Base-by-base conservation (phyloP, 2,797 vertebrate genomes). In the Moxostoma hubbsi region DNA sequence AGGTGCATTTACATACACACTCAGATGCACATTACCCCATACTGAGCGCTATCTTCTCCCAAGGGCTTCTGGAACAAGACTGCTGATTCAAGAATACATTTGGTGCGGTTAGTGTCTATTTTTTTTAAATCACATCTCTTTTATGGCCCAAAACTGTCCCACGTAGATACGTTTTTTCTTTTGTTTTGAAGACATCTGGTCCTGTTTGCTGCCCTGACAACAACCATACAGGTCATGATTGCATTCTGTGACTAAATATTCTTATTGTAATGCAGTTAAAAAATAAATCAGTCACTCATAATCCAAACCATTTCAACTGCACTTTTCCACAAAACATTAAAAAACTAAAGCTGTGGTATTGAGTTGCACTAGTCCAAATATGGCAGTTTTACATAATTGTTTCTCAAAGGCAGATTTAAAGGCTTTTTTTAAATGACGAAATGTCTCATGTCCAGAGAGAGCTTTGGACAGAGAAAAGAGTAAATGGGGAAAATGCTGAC, bases 151-250 rank as follows among this genome's bases (percentile, higher is more conserved):
- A 67, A 49, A 49, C 12, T 76, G 18, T 24, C 16, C 63, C 16
- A 43, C 45, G 58, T 4, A 66, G 16, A 66, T 58, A 65, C 24
- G 6, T 46, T 24, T 3, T n/a, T 47, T 64, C n/a, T 73, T 7
- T 51, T 54, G 8, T 9, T 68, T 36, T 54, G 16, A 43, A 9
- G 13, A 90, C 90, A 93, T 91, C 89, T 91, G 88, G 87, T 90
- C 87, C 82, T 77, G 83, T 87, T 91, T 77, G 53, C 82, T 79
- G 82, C 82, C 67, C 13, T 73, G 57, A 88, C 89, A 86, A 87
- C 90, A 91, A 85, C 85, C 90, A 89, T 87, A 87, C 59, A 82
- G 84, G 86, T 84, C 80, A 88, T 72, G 84, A 87, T 87, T 90
- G 81, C 83, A 85, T 87, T 87, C 73, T 91, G 50, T 59, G 8